Evolutionary conservation across 2,797 vertebrate genomes (phyloP), one percentile per base, ranked within the genome.

Genomic region (Halcyon badia): DNA sequence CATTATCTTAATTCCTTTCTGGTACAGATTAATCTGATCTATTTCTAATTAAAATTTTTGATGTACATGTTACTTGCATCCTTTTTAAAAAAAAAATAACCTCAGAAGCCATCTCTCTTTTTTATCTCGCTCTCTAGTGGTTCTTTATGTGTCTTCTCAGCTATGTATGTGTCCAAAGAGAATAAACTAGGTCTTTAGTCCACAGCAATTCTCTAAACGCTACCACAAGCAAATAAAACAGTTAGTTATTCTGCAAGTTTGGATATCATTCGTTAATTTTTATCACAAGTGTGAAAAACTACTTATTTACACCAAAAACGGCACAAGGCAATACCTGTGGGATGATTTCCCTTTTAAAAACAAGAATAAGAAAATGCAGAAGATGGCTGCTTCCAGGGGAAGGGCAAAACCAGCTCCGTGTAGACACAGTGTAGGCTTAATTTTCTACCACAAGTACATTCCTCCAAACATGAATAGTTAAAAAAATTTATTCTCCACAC

Each of bases 401-500:
- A 17, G 16, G 18, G 35, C 33, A 94, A 80, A 69, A 21, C 11
- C 39, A 60, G 35, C 9, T 68, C 41, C 3, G 0, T 17, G n/a
- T 4, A 80, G 25, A 41, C 14, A 42, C 7, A 72, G 4, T 0
- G 2, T 0, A 42, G 73, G 57, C 16, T 11, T 51, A 3, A 54
- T 46, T 64, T 71, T n/a, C 65, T 71, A 25, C 24, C 62, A 61
- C 25, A 68, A 57, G 13, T 4, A 56, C 10, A 17, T 25, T 70
- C 17, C 60, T 62, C 37, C 22, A 52, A 25, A 57, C 1, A 30
- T 1, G 54, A 41, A 46, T 48, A 71, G 48, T 24, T 61, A 33
- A 64, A 39, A 68, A 35, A 14, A 25, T 6, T 5, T n/a, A 52
- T 48, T 62, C 72, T 88, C 91, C 98, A 79, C 97, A 99, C 99